Conservation (phyloP, 2,888 invertebrate species). For the Ophion ventricosus region DNA sequence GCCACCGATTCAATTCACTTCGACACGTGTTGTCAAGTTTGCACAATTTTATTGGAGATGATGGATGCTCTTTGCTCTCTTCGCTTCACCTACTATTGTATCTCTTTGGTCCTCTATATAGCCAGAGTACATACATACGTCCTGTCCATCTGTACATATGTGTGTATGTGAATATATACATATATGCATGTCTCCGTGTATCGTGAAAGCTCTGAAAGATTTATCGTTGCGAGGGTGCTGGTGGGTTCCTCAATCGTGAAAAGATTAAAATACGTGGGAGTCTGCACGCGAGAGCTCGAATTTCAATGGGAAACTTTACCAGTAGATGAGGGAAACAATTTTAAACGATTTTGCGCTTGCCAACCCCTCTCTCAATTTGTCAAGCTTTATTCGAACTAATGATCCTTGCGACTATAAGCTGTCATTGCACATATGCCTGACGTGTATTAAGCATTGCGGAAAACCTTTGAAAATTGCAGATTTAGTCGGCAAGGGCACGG, state of each 20-base stretch:
- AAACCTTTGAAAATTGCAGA: neutral
- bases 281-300: slow-evolving; percentile 13
- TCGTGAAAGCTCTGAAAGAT: slow-evolving; percentile 39
- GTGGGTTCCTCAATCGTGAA: slow-evolving; percentile 45
- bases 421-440: neutral
- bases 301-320: slow-evolving; percentile 34
- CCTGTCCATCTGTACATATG: neutral
- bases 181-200: neutral
- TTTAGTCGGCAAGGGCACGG: neutral
- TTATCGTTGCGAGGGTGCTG: slow-evolving; percentile 54
- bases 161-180: slow-evolving; percentile 1
- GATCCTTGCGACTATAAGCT: slow-evolving; percentile 15
- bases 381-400: slow-evolving; percentile 5
- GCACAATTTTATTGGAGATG: slow-evolving; percentile 64
- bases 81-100: slow-evolving; percentile 24
- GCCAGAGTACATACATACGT: neutral
- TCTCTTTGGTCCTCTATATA: neutral
- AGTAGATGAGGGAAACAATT: neutral
- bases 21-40: slow-evolving; percentile 64
- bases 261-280: slow-evolving; percentile 51
- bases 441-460: neutral
- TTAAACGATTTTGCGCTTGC: slow-evolving; percentile 12
- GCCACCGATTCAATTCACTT: slow-evolving; percentile 62
- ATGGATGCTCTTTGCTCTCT: slow-evolving; percentile 62
- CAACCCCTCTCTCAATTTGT: slow-evolving; percentile 26